These are phyloP conservation scores for Phataginus tetradactyla DNA, from an alignment of 2,797 vertebrate genomes.

Conservation along the genomic window DNA sequence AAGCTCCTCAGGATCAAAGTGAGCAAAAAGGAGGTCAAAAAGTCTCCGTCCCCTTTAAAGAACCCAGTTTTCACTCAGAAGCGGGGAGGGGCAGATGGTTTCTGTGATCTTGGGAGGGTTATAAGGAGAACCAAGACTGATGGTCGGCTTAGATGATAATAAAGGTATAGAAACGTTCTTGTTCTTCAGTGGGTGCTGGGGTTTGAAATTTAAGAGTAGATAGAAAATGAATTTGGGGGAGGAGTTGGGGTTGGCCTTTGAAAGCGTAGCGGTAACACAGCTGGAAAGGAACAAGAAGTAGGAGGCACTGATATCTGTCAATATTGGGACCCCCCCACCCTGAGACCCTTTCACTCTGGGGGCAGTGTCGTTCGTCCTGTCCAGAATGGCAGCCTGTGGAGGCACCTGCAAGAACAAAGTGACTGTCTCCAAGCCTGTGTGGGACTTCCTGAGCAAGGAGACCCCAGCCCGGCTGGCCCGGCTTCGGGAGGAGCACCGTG, in stretches of 20 bases:
- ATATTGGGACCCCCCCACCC: constrained; percentile 69
- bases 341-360: constrained; percentile 76
- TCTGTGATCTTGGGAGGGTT: not conserved
- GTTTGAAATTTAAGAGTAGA: not conserved
- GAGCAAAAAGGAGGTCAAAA: constrained; percentile 62
- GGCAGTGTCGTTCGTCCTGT: constrained; percentile 88
- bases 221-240: not conserved
- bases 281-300: constrained; percentile 36
- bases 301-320: constrained; percentile 47
- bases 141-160: constrained; percentile 22
- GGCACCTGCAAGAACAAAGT: constrained; percentile 95
- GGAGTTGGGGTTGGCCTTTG: not conserved
- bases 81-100: not conserved
- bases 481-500: constrained; percentile 94
- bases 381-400: constrained; percentile 89
- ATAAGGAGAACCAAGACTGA: not conserved
- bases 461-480: constrained; percentile 94
- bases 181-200: constrained; percentile 17
- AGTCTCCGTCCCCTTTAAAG: constrained; percentile 25
- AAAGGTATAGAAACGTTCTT: not conserved
- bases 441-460: constrained; percentile 96
- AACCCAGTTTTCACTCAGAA: not conserved
- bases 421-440: constrained; percentile 95
- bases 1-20: constrained; percentile 80
- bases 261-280: not conserved